These are phyloP conservation scores for Gobionotothen gibberifrons DNA, from an alignment of 2,797 vertebrate genomes.

Conservation along the genomic window DNA sequence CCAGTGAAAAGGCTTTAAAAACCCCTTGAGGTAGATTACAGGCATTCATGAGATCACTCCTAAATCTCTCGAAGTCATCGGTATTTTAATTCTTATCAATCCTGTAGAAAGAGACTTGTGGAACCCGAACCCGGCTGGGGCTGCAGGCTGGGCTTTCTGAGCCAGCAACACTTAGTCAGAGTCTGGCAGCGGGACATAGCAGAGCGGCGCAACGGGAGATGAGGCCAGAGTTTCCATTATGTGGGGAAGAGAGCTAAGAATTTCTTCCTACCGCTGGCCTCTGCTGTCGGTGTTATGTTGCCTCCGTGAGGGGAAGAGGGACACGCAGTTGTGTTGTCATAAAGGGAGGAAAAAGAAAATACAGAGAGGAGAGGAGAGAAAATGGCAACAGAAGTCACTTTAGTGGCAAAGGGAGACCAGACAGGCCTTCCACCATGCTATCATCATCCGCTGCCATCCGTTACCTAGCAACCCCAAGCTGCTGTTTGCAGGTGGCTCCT, in stretches of 20 bases:
- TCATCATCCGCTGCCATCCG: slow-evolving; percentile 70
- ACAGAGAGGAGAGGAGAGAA: slow-evolving; percentile 7
- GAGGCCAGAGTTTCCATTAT: slow-evolving; percentile 82
- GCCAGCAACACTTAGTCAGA: slow-evolving; percentile 81
- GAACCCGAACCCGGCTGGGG: slow-evolving; percentile 45
- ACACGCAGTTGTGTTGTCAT: slow-evolving; percentile 21
- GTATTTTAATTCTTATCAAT: slow-evolving; percentile 60
- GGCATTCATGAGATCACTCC: slow-evolving; percentile 37
- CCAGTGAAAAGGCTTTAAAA: slow-evolving; percentile 44
- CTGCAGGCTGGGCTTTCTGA: slow-evolving; percentile 50
- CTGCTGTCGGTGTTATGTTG: slow-evolving; percentile 68
- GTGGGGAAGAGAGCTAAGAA: slow-evolving; percentile 67
- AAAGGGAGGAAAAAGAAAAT: slow-evolving; percentile 4
- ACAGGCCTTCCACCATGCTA: slow-evolving; percentile 48
- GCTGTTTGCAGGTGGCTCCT: slow-evolving; percentile 72
- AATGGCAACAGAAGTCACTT: slow-evolving; percentile 39
- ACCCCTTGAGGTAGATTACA: slow-evolving; percentile 39
- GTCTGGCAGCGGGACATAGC: slow-evolving; percentile 72
- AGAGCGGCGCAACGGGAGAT: slow-evolving; percentile 65
- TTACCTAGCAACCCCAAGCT: slow-evolving; percentile 81
- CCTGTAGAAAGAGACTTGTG: slow-evolving; percentile 55
- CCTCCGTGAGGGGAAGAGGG: slow-evolving; percentile 47
- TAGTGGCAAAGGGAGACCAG: slow-evolving; percentile 40
- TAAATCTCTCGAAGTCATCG: slow-evolving; percentile 30
- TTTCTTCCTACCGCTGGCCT: slow-evolving; percentile 72